Evolutionary conservation across 2,888 invertebrate species (phyloP), one percentile per base, ranked within the genome.

Genomic region (Muscina levida): DNA sequence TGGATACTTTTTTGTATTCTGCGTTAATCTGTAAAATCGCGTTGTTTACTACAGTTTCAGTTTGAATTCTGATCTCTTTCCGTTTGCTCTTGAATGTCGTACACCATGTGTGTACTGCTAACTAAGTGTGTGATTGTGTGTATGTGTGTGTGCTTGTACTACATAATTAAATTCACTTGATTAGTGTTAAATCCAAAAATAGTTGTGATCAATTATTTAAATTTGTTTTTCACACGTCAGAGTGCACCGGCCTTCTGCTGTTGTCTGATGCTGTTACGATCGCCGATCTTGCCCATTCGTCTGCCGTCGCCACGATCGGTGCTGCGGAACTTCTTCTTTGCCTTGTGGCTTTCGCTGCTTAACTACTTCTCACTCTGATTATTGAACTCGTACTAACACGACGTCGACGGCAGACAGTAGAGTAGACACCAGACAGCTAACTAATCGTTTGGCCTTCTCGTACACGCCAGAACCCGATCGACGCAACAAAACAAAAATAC

Each of bases 321-420:
- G 44, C 51, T 71, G 39, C 42, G 65, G 24, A 22, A 42, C 59
- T 59, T 26, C 19, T 59, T 17, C n/a, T 75, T 72, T 31, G 37
- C 51, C 15, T 70, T 42, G 31, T 31, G 31, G 4, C 31, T 31
- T 31, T 8, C 8, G 31, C 37, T 67, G 57, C 70, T 62, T 62
- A 81, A 79, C 78, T 57, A 74, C 82, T 79, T 80, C 76, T 82
- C 82, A 76, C 74, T 82, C 70, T 82, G 83, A 82, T 82, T 80
- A 80, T 82, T 83, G 82, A 83, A 83, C 83, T 83, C 82, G 78
- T 79, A 83, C 83, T 83, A 80, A 80, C 73, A 71, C 48, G 67
- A 77, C 48, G 73, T 44, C 24, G 59, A 62, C 31, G 51, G 31
- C 8, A 37, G 62, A 62, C 62, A 22, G 31, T 15, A 59, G 51